A percentile compares a stretch with the other conserved stretches of the same genome.
These are phyloP conservation scores for Drosophila sucinea DNA, from an alignment of 1,140 invertebrate species.

Conservation along the genomic window DNA sequence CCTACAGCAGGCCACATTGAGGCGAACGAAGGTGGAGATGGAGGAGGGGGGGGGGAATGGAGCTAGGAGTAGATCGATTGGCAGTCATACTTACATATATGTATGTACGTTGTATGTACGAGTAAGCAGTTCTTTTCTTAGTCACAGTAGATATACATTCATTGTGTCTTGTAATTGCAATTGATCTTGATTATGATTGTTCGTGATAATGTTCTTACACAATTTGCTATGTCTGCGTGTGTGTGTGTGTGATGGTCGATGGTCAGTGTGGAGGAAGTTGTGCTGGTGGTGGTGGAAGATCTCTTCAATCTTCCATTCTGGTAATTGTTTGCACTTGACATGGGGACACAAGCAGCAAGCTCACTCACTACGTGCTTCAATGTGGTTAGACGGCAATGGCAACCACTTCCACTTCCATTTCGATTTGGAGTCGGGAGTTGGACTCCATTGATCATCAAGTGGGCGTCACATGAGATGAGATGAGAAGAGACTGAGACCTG, in stretches of 20 bases:
- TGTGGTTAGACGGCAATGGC: conserved; percentile 32
- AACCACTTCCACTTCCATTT: conserved; percentile 4
- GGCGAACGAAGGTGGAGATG: background rate
- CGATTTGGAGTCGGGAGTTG: background rate
- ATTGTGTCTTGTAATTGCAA: conserved; percentile 82
- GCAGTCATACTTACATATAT: conserved; percentile 13
- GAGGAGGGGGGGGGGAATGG: conserved; percentile 22
- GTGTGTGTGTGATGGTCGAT: conserved; percentile 30
- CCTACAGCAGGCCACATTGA: background rate
- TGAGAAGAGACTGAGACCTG: background rate
- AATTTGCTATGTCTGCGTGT: conserved; percentile 49
- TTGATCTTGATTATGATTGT: conserved; percentile 80
- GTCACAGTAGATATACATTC: conserved; percentile 64
- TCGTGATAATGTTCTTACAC: conserved; percentile 77
- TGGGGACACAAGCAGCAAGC: conserved; percentile 31
- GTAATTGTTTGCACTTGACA: conserved; percentile 63
- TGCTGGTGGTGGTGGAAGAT: conserved; percentile 10
- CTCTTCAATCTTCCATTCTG: conserved; percentile 42
- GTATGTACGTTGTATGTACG: too few relatives aligned
- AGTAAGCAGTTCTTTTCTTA: conserved; percentile 13
- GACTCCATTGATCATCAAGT: conserved; percentile 56
- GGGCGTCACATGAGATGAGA: conserved; percentile 43
- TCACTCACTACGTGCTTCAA: conserved; percentile 58
- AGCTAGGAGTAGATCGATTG: conserved; percentile 44
- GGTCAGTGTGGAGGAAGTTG: conserved; percentile 32